These are phyloP conservation scores for Neelides folsomi DNA, from an alignment of 2,888 invertebrate genomes.

Conservation along the genomic window DNA sequence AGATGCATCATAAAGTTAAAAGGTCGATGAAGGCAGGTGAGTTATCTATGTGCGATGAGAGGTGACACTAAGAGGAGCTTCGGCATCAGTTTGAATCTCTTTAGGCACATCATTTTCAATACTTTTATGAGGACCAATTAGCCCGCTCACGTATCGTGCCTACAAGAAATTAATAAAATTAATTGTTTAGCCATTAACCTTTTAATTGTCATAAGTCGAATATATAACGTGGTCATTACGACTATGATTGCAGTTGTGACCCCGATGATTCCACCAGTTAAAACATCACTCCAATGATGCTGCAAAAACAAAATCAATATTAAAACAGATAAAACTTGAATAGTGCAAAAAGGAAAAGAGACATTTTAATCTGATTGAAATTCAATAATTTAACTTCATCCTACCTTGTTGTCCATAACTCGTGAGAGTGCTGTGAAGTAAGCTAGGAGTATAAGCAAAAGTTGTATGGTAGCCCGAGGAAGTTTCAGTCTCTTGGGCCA, in stretches of 20 bases:
- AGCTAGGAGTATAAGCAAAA: slow-evolving; percentile 60
- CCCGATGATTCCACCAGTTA: slow-evolving; percentile 42
- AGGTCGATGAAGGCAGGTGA: too few relatives aligned
- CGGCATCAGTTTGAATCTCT: too few relatives aligned
- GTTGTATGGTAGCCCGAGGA: slow-evolving; percentile 71
- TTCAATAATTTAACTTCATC: background rate
- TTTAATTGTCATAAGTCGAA: too few relatives aligned
- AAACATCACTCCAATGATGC: slow-evolving; percentile 48
- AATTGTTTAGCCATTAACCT: too few relatives aligned
- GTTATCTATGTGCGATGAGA: too few relatives aligned
- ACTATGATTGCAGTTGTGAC: slow-evolving; percentile 33
- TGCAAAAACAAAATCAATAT: slow-evolving; percentile 33
- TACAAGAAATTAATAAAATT: too few relatives aligned
- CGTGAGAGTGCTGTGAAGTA: slow-evolving; percentile 80
- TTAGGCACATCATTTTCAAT: too few relatives aligned
- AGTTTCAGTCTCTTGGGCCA: slow-evolving; percentile 60
- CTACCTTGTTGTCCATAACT: slow-evolving; percentile 74
- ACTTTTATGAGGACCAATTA: too few relatives aligned
- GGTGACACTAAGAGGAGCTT: too few relatives aligned
- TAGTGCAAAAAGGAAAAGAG: slow-evolving; percentile 18
- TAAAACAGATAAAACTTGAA: slow-evolving; percentile 36
- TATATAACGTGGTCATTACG: slow-evolving; percentile 19
- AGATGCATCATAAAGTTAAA: too few relatives aligned
- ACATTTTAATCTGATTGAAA: background rate
- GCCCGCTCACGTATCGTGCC: too few relatives aligned